These are phyloP conservation scores for Protosalanx chinensis DNA, from an alignment of 2,797 vertebrate genomes.

Conservation along the genomic window DNA sequence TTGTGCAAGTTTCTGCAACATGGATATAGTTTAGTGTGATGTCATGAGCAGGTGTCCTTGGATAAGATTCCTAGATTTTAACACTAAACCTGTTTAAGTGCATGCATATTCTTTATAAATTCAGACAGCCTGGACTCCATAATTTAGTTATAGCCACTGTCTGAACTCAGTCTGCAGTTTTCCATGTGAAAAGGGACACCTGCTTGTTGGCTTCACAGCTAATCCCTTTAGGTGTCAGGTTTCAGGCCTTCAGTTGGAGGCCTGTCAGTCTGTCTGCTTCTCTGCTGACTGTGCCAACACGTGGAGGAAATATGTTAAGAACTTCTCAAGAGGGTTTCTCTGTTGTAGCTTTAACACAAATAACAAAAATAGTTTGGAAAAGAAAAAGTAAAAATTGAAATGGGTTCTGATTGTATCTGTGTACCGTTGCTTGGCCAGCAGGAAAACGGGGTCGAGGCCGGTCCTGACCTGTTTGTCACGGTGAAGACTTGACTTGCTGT, in stretches of 20 bases:
- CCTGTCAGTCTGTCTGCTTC: constrained; percentile 3
- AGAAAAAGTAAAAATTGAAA: constrained; percentile 68
- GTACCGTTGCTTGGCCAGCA: constrained; percentile 92
- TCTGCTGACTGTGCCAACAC: background rate
- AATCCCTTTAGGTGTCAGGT: constrained; percentile 40
- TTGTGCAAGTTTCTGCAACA: background rate
- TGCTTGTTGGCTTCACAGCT: constrained; percentile 37
- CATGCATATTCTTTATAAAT: background rate
- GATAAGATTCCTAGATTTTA: too few relatives aligned
- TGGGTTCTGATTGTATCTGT: constrained; percentile 89
- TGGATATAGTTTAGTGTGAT: too few relatives aligned
- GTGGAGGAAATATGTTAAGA: background rate
- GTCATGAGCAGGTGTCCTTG: too few relatives aligned
- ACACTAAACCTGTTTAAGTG: background rate
- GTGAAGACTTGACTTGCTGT: constrained; percentile 88
- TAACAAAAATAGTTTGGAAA: too few relatives aligned
- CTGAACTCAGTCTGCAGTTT: background rate
- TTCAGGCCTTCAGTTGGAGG: constrained; percentile 30
- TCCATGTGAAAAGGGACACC: constrained; percentile 24
- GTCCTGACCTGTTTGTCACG: constrained; percentile 91
- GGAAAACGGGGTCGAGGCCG: constrained; percentile 91
- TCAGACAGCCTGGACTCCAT: background rate
- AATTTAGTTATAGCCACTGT: background rate
- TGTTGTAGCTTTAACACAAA: background rate
- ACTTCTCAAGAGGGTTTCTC: background rate